Evolutionary conservation across 2,797 vertebrate genomes (phyloP), one percentile per base, ranked within the genome.

Genomic region (Staurois parvus): DNA sequence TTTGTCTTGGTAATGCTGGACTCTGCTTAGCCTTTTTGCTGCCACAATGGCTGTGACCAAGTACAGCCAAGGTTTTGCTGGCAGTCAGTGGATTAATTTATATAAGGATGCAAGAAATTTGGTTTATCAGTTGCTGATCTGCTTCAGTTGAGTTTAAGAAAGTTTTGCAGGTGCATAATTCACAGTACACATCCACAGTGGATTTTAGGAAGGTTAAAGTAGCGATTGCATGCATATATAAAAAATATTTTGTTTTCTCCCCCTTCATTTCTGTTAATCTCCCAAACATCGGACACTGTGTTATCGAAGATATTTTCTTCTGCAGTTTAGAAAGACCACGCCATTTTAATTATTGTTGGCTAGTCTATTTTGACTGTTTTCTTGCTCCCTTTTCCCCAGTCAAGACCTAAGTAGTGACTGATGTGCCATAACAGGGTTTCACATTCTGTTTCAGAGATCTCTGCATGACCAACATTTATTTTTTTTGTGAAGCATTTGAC

Each of bases 391-490:
- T 52, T 52, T 26, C 34, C 34, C 28, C 11, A 26, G n/a, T 10
- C 29, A 72, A 48, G 21, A 26, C 72, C 34, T 42, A 30, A 17
- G 19, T 42, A 81, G 34, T 76, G 29, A 73, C 74, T 82, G 79
- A 56, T 66, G 79, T 83, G 80, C 85, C 80, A 79, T 83, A 77
- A 62, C 37, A 34, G 19, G n/a, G 69, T 56, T 15, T 13, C 21
- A 48, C 66, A 42, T 76, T 72, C 48, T 29, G 28, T 29, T 30
- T 45, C 52, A 70, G 48, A 72, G 74, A 68, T 62, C 56, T 29
- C 75, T 68, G 79, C 75, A 83, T 83, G 74, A 73, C 66, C 42
- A 73, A 72, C 79, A 26, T 52, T 67, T n/a, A n/a, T n/a, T 78
- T 67, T 78, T 26, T 13, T 76, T 66, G 68, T 78, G 30, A 83